Conservation (phyloP, 1,140 invertebrate genomes). For the Cherax quadricarinatus region DNA sequence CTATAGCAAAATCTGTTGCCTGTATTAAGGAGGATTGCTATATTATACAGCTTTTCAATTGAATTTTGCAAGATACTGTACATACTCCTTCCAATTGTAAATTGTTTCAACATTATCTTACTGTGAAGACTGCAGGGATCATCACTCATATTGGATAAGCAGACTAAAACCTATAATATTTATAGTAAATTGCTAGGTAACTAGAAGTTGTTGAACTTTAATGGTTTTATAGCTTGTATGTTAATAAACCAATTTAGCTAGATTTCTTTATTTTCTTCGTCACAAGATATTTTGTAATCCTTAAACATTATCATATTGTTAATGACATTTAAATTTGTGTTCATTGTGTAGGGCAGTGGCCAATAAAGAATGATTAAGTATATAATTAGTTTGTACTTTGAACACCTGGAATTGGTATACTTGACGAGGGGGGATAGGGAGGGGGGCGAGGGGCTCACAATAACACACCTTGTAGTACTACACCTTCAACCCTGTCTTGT, state of each 20-base stretch:
- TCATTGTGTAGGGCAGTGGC: constrained; percentile 16
- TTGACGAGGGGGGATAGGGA: neutral
- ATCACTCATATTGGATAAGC: neutral
- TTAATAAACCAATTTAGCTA: neutral
- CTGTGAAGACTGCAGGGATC: neutral
- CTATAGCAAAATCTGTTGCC: neutral
- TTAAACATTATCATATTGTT: neutral
- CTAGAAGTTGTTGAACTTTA: neutral
- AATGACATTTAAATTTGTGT: neutral
- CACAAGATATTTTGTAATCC: neutral
- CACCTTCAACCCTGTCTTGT: too few species aligned
- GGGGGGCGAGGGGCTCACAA: too few species aligned
- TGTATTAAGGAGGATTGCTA: neutral
- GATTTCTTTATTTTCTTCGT: neutral
- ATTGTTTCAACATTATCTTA: neutral
- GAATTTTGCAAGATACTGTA: neutral
- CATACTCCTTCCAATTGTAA: neutral
- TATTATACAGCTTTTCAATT: neutral
- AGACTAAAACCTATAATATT: neutral
- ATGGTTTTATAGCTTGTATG: neutral
- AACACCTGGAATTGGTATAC: neutral
- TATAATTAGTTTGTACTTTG: neutral
- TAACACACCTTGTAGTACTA: too few species aligned
- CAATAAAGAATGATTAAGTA: constrained; percentile 10
- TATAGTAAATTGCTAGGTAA: neutral